Base-by-base conservation (phyloP, 2,113 vertebrate genomes). In the Dipodomys merriami region DNA sequence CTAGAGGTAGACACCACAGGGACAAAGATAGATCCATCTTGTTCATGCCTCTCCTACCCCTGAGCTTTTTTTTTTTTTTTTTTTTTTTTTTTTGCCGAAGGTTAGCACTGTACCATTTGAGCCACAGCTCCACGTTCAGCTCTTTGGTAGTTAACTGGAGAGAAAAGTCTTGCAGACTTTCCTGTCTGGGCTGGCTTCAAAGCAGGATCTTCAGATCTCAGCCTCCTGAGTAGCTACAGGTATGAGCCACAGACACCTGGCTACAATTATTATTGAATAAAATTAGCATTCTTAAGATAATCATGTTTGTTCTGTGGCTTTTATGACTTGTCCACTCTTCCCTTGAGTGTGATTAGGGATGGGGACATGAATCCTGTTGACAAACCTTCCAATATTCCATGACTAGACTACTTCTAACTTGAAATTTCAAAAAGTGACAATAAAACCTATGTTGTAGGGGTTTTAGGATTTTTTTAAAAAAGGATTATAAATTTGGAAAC, bases 251-350 rank as follows among this genome's bases (percentile, higher is more conserved):
- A 11, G 15, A 13, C 15, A 57, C 53, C 53, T 57, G 53, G 53
- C 16, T 86, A 35, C 57, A 74, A 67, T 80, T 39, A n/a, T 89
- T 62, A 77, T 35, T 29, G 16, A 85, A 60, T 86, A 90, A 86
- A 80, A 80, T 9, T 33, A 27, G 33, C 16, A 62, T 30, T 46
- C 25, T 30, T 33, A 92, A 76, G 35, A 93, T 83, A 53, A 91
- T 13, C 15, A 57, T 25, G n/a, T 83, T 82, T 72, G 53, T 65
- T 19, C 25, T 49, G 30, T 85, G 60, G 20, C 68, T 69, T 90
- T 88, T 68, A 46, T 84, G 78, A 46, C 11, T 18, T 18, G 27
- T 46, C 60, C 22, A 90, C 3, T 72, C 27, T 80, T 62, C 3
- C 57, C 27, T 80, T 62, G 35, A 92, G 30, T 69, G 25, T 22